Conservation (phyloP, 1,140 invertebrate species). For the Yoshiicerus persimilis region DNA sequence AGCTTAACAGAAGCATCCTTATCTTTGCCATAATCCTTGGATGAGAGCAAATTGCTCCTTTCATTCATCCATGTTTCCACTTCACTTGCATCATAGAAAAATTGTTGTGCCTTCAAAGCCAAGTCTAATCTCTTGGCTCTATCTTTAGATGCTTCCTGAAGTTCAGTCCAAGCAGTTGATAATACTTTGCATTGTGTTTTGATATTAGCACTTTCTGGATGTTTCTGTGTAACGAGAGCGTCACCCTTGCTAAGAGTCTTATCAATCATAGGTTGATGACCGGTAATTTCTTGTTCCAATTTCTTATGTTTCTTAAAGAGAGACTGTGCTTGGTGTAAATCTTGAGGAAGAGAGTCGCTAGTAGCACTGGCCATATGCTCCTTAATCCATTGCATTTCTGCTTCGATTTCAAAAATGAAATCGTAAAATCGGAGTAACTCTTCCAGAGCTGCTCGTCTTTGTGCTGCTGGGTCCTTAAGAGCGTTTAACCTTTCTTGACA, state of each 20-base stretch:
- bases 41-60: conserved; percentile 76
- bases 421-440: conserved; percentile 87
- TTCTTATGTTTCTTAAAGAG: conserved; percentile 93
- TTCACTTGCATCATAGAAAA: conserved; percentile 83
- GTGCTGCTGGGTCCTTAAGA: conserved; percentile 57
- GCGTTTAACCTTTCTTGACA: conserved; percentile 64
- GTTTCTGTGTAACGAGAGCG: conserved; percentile 67
- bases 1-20: conserved; percentile 85
- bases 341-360: conserved; percentile 73
- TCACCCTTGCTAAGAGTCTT: conserved; percentile 74
- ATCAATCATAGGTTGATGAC: conserved; percentile 78
- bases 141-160: conserved; percentile 68
- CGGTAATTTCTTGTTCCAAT: conserved; percentile 79
- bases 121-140: conserved; percentile 77
- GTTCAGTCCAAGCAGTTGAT: conserved; percentile 67
- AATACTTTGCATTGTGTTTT: conserved; percentile 66
- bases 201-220: conserved; percentile 75
- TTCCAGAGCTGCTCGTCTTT: conserved; percentile 75
- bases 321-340: conserved; percentile 87
- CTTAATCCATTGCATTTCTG: conserved; percentile 92
- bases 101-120: conserved; percentile 84
- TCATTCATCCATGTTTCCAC: conserved; percentile 91
- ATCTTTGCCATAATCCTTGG: conserved; percentile 82
- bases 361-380: conserved; percentile 81
- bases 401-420: conserved; percentile 90